A percentile compares a stretch with the other conserved stretches of the same genome.
phyloP scores from a whole-genome alignment of 2,113 vertebrate genomes.

The Calidris pygmaea region DNA sequence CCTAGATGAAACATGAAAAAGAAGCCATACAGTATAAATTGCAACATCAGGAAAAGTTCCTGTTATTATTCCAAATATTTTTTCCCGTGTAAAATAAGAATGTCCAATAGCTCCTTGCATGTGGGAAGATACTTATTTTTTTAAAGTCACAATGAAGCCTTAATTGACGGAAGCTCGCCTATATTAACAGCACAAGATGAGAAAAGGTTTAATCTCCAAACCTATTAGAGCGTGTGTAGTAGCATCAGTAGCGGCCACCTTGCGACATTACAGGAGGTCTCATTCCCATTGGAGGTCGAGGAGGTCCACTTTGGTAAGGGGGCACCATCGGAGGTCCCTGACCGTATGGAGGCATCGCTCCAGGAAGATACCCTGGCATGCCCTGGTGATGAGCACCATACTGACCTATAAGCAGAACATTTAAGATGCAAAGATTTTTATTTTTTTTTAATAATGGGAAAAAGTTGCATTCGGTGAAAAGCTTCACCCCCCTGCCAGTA shows the following conservation, averaged over 20 bases:
- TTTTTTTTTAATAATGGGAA: not conserved
- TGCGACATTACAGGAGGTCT: conserved; percentile 98
- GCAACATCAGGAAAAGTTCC: conserved; percentile 86
- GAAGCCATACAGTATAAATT: conserved; percentile 96
- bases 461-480: not conserved
- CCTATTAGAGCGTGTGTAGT: conserved; percentile 87
- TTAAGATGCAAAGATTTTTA: conserved; percentile 33
- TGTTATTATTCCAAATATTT: conserved; percentile 87
- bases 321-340: conserved; percentile 97
- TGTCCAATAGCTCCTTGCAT: conserved; percentile 88
- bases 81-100: conserved; percentile 85
- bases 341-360: conserved; percentile 93
- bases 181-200: conserved; percentile 91
- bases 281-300: conserved; percentile 94
- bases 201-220: conserved; percentile 99
- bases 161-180: conserved; percentile 88
- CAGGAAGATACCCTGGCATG: conserved; percentile 95
- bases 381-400: conserved; percentile 95
- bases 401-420: conserved; percentile 85
- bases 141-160: conserved; percentile 88
- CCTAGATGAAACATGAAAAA: conserved; percentile 97
- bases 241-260: conserved; percentile 96
- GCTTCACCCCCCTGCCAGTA: not conserved
- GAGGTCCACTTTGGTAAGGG: conserved; percentile 93
- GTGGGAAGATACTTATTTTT: conserved; percentile 79